Percentiles rank a stretch among this genome's conserved stretches.
Evolutionary conservation across 2,113 vertebrate genomes (phyloP).

Genomic region (Oncorhynchus tshawytscha): DNA sequence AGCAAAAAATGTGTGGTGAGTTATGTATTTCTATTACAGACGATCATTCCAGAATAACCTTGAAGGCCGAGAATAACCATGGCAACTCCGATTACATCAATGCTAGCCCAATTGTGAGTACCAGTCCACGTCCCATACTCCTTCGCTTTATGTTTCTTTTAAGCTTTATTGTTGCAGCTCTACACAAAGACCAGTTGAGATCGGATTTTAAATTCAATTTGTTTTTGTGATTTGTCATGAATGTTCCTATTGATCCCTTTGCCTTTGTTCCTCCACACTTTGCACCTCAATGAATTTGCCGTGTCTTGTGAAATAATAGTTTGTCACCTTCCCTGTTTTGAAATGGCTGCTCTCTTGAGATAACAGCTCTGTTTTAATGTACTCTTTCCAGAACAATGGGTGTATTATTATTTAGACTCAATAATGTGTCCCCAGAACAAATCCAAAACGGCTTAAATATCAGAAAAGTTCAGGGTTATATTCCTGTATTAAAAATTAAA

Average conservation of each 20-base stretch:
- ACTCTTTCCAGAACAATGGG: neutral
- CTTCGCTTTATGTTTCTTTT: neutral
- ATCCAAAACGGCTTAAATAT: conserved; percentile 35
- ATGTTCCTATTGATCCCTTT: conserved; percentile 43
- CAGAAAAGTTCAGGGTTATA: conserved; percentile 28
- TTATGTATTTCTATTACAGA: conserved; percentile 76
- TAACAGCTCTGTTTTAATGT: conserved; percentile 14
- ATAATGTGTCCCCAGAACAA: conserved; percentile 32
- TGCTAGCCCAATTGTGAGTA: conserved; percentile 95
- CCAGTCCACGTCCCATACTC: neutral
- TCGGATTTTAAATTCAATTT: conserved; percentile 33
- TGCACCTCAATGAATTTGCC: conserved; percentile 22
- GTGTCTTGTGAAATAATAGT: conserved; percentile 34
- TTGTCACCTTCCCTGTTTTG: conserved; percentile 36
- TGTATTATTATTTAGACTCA: neutral
- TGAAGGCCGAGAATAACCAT: conserved; percentile 87
- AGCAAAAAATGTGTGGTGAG: conserved; percentile 35
- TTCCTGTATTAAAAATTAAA: conserved; percentile 9
- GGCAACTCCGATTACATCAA: conserved; percentile 93
- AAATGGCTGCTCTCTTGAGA: conserved; percentile 52
- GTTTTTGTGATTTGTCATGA: conserved; percentile 37
- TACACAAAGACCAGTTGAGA: conserved; percentile 40
- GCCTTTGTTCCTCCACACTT: conserved; percentile 41
- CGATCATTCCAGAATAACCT: conserved; percentile 89
- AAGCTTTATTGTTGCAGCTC: neutral